A percentile compares a stretch with the other conserved stretches of the same genome.
These are phyloP conservation scores for Anthoptus insignis DNA, from an alignment of 2,888 invertebrate genomes.

Conservation along the genomic window DNA sequence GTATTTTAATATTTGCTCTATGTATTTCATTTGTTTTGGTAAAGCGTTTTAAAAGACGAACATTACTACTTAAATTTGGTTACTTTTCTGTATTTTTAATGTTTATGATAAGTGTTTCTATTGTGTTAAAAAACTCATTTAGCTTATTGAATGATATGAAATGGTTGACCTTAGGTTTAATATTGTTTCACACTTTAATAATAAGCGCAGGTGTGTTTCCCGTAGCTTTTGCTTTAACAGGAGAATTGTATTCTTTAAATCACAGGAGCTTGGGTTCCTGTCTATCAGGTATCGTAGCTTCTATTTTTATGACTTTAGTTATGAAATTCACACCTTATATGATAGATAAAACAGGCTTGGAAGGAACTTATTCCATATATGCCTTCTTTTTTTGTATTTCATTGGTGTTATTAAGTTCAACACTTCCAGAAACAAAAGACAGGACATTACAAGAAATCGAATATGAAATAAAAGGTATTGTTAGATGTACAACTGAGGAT, in stretches of 20 bases:
- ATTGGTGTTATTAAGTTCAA: constrained; percentile 52
- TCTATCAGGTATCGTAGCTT: constrained; percentile 52
- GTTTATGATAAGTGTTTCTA: constrained; percentile 52
- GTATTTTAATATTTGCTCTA: constrained; percentile 52
- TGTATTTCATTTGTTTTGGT: constrained; percentile 54
- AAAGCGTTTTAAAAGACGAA: constrained; percentile 54
- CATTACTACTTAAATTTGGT: constrained; percentile 55
- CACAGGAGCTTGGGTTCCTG: constrained; percentile 47
- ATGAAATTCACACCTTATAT: constrained; percentile 57
- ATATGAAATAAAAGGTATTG: constrained; percentile 52
- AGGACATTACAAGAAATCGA: constrained; percentile 61
- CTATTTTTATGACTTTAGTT: constrained; percentile 47
- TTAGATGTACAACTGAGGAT: too few species aligned
- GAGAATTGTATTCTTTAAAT: constrained; percentile 59
- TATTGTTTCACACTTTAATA: constrained; percentile 55
- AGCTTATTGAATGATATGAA: background rate
- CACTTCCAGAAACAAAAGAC: constrained; percentile 64
- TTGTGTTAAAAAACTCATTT: constrained; percentile 49
- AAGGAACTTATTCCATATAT: constrained; percentile 54
- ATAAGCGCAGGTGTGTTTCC: constrained; percentile 56
- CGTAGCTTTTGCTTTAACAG: constrained; percentile 51
- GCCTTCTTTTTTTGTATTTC: constrained; percentile 16
- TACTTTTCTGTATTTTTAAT: constrained; percentile 51
- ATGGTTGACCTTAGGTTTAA: constrained; percentile 47
- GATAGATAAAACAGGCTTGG: constrained; percentile 51